Evolutionary conservation across 2,113 vertebrate genomes (phyloP).

Genomic region (Percopsis transmontana): DNA sequence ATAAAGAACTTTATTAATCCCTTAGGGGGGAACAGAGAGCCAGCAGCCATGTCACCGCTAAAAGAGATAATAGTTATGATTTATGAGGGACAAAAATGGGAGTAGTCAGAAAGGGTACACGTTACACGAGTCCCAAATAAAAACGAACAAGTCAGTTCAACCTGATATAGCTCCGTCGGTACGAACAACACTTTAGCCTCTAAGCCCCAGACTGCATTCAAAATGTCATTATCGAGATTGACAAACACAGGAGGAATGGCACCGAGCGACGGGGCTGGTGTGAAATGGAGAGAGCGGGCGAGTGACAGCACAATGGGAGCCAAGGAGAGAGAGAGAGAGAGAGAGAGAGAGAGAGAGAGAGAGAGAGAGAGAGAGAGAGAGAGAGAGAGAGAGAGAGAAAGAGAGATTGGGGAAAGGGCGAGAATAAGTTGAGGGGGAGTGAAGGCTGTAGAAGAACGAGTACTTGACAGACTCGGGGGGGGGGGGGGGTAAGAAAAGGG

Average conservation of each 20-base stretch:
- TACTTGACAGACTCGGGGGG: background rate
- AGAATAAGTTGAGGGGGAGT: background rate
- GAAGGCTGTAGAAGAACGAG: background rate
- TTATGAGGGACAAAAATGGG: background rate
- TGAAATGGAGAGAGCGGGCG: background rate
- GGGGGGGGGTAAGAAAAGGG: too few relatives aligned
- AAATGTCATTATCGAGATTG: background rate
- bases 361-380: background rate
- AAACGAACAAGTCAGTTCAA: slow-evolving; percentile 1
- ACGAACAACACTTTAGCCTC: background rate
- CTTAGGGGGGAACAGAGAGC: too few relatives aligned
- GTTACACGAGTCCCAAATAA: background rate
- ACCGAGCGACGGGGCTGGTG: background rate
- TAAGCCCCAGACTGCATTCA: background rate
- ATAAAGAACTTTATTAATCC: too few relatives aligned
- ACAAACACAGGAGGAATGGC: background rate
- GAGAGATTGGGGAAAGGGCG: background rate
- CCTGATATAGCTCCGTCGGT: background rate
- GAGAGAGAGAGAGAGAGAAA: slow-evolving; percentile 4
- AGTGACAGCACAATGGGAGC: background rate
- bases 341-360: background rate
- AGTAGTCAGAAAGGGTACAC: background rate
- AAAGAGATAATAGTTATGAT: background rate
- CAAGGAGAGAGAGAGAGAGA: slow-evolving; percentile 2
- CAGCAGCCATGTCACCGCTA: too few relatives aligned